Percentiles rank a stretch among this genome's conserved stretches.
Evolutionary conservation across 2,888 invertebrate genomes (phyloP).

Genomic region (Graphium colonna): DNA sequence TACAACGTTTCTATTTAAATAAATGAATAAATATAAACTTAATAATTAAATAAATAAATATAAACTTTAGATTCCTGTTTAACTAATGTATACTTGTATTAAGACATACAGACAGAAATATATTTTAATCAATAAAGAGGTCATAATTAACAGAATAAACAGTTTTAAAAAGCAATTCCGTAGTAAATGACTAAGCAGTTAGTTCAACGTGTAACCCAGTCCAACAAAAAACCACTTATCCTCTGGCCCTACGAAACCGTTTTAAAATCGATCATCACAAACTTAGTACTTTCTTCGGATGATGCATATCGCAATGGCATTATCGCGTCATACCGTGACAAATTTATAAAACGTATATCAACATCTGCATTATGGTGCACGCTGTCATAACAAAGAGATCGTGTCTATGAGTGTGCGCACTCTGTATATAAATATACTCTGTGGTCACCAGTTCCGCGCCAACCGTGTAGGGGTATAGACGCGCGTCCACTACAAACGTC

Average conservation of each 20-base stretch:
- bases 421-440: not conserved
- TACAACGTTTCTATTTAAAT: too few species aligned
- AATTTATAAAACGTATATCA: slow-evolving; percentile 2
- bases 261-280: slow-evolving; percentile 2
- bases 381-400: slow-evolving; percentile 1
- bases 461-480: slow-evolving; percentile 4
- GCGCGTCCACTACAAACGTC: not conserved
- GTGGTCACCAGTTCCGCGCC: slow-evolving; percentile 11
- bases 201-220: too few species aligned
- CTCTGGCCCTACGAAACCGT: not conserved
- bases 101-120: too few species aligned
- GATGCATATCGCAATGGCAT: slow-evolving; percentile 9
- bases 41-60: too few species aligned
- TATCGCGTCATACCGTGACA: not conserved
- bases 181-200: too few species aligned
- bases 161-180: too few species aligned
- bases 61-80: too few species aligned
- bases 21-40: too few species aligned
- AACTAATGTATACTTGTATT: too few species aligned
- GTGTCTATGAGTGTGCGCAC: not conserved
- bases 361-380: not conserved
- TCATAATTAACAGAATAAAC: too few species aligned
- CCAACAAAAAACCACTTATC: too few species aligned
- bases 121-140: too few species aligned
- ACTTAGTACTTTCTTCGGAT: not conserved